Evolutionary conservation across 53 echinoderm and acorn worm genomes (phyloP), one percentile per base, ranked within the genome.

Genomic region (Echinometra lucunter): DNA sequence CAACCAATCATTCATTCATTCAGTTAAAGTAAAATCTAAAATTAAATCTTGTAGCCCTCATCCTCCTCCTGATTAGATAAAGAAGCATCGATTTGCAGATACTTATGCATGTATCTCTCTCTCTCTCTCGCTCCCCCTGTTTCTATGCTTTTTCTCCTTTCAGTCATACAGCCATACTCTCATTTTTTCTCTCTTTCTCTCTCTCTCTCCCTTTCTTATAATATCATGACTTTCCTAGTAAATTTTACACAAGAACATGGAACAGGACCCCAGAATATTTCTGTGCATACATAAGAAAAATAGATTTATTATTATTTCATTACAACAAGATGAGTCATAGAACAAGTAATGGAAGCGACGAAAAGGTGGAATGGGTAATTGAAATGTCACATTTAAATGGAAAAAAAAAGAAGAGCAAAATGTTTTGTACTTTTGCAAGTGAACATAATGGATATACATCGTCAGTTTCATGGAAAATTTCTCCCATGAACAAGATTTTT

Each of bases 241-340:
- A 38, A 81, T 12, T 8, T 21, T 4, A 23, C 21, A 81, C 81
- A 81, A 69, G 34, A 69, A 38, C 38, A 49, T n/a, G 11, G 40
- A 11, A 85, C 28, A 4, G 12, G 44, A 11, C 49, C 15, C 45
- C 27, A 13, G 7, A 37, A 60, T 89, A 40, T 57, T 89, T 89
- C 89, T 89, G 58, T 89, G 89, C 89, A 58, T 89, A 89, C 89
- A 89, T 58, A 89, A 89, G 57, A 60, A 89, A 89, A 89, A 89
- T 89, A 89, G 89, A 89, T 58, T 89, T 89, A 89, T 89, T 85
- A 60, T 37, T 58, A 89, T 89, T 89, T 89, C 89, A 60, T 89
- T 49, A 89, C 58, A 56, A 44, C 87, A 55, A 53, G 49, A 58
- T 89, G 30, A 37, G 57, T 60, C 58, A 1, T 60, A 37, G 89